Base-by-base conservation (phyloP, 2,888 invertebrate species). In the Stegana nigrithorax region DNA sequence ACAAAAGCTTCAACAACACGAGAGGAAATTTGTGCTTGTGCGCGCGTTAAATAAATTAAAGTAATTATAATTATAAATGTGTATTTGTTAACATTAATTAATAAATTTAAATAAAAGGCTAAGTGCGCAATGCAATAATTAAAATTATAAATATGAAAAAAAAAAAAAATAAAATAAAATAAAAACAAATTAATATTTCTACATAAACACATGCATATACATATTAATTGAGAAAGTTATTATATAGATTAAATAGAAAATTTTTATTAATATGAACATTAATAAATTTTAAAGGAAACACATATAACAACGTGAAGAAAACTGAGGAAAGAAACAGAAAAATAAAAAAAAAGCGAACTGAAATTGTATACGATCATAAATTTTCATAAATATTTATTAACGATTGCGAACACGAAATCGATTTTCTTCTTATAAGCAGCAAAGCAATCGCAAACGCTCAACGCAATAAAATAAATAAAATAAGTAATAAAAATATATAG, bases 401-500 rank as follows among this genome's bases (percentile, higher is more conserved):
- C n/a, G n/a, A n/a, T n/a, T 51, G 10, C 29, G n/a, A 17, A 44
- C 8, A 6, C 27, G 29, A 27, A 26, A 51, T 51, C 51, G 51
- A 51, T 51, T 51, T 51, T 29, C 51, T 44, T n/a, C 17, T 21
- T 25, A 47, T 25, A 47, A 47, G 8, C 47, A 47, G 8, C 21
- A 3, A 14, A 44, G 17, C 6, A 39, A 39, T 14, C 39, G 39
- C 17, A 39, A 17, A n/a, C n/a, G n/a, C n/a, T n/a, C 39, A 39
- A 6, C 39, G 39, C 14, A 47, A 47, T 47, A 47, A 51, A 51
- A 51, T 51, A 29, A 51, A 51, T 51, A 51, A 51, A 51, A 51
- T 51, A 51, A 51, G 51, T 51, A 51, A 51, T 58, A 58, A 58
- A 58, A 58, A 58, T 44, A 21, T 67, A 61, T 56, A 64, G n/a